These are phyloP conservation scores for Philereme vetulata DNA, from an alignment of 2,888 invertebrate genomes.

Conservation along the genomic window DNA sequence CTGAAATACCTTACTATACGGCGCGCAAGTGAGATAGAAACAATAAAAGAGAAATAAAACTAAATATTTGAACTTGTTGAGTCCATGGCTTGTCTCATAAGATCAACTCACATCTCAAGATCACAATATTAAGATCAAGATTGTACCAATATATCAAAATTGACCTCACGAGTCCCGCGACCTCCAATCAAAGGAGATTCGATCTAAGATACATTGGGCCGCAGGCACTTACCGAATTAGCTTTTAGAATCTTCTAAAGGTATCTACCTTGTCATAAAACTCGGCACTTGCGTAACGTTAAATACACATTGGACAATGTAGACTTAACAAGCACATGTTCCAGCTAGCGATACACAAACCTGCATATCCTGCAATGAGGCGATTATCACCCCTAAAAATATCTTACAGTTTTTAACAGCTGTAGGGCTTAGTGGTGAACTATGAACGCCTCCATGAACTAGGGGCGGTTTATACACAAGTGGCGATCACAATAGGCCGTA, in stretches of 20 bases:
- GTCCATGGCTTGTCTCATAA: constrained; percentile 16
- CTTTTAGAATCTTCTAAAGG: constrained; percentile 16
- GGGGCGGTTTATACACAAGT: too few relatives aligned
- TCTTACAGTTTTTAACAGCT: too few relatives aligned
- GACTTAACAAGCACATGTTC: too few relatives aligned
- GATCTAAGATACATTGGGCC: constrained; percentile 49
- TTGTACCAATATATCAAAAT: constrained; percentile 59
- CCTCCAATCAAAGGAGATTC: constrained; percentile 55
- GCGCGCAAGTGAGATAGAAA: neutral
- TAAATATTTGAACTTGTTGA: constrained; percentile 1
- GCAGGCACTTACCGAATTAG: constrained; percentile 17
- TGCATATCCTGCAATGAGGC: too few relatives aligned
- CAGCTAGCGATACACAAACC: too few relatives aligned
- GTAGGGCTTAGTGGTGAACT: too few relatives aligned
- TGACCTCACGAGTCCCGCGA: constrained; percentile 54
- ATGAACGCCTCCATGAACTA: too few relatives aligned
- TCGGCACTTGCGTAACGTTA: too few relatives aligned
- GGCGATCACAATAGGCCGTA: too few relatives aligned
- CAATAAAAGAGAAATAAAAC: neutral
- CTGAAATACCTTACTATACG: too few relatives aligned
- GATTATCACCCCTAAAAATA: too few relatives aligned
- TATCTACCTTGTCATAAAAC: constrained; percentile 4
- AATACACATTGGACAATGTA: too few relatives aligned
- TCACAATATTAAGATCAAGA: constrained; percentile 45
- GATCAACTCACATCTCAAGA: constrained; percentile 24